Conservation (phyloP, 2,113 vertebrate species). For the Hyaena hyaena region DNA sequence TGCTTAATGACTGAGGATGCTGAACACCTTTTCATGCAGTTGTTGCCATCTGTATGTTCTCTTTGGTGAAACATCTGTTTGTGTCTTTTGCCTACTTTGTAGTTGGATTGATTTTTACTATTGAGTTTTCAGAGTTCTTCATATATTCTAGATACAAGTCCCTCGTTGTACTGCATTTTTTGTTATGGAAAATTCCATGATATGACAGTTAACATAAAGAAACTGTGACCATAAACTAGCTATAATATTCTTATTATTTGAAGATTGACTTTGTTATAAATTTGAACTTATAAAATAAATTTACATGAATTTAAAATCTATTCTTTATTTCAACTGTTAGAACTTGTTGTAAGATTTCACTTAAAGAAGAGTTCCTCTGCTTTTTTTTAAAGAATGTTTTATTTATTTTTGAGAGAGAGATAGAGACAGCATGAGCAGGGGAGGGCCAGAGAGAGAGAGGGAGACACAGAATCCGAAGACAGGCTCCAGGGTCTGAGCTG, state of each 20-base stretch:
- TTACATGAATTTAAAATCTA: slow-evolving; percentile 18
- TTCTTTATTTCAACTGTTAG: background rate
- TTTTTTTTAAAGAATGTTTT: background rate
- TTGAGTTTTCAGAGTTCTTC: background rate
- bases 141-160: background rate
- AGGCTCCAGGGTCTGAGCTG: too few species aligned
- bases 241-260: slow-evolving; percentile 24
- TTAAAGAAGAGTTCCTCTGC: background rate
- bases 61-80: background rate
- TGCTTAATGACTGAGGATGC: background rate
- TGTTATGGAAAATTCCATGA: background rate
- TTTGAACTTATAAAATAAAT: slow-evolving; percentile 35
- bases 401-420: too few species aligned
- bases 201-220: background rate
- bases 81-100: background rate
- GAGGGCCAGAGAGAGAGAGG: too few species aligned
- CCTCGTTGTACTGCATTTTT: slow-evolving; percentile 20
- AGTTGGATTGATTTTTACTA: background rate
- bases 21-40: background rate
- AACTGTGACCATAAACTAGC: slow-evolving; percentile 6
- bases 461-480: too few species aligned
- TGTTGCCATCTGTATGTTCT: background rate
- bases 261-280: slow-evolving; percentile 3
- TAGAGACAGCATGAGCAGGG: too few species aligned
- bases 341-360: slow-evolving; percentile 27